Base-by-base conservation (phyloP, 2,113 vertebrate genomes). In the Cochlearius cochlearius region DNA sequence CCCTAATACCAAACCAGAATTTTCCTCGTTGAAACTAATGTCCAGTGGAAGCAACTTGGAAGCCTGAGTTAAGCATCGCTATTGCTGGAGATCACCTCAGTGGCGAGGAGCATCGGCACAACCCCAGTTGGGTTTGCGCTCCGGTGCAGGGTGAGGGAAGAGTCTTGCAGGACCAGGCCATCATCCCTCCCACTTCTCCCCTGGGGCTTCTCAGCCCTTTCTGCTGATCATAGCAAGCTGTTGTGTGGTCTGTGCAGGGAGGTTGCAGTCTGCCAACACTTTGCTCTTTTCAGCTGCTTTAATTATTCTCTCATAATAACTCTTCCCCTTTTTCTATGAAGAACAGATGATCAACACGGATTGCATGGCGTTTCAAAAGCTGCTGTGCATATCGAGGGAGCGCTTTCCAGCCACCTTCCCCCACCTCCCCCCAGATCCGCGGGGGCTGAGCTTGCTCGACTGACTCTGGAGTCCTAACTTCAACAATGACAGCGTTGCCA, bases 281-380 rank as follows among this genome's bases (percentile, higher is more conserved):
- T 92, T 92, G 90, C 91, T 96, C 71, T 16, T 85, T 97, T 97
- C 96, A 97, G 88, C 75, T 93, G 95, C 64, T 86, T 97, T 98
- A 97, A 97, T 98, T 98, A 96, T 95, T 97, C 95, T 94, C 95
- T 96, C 81, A 27, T 97, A 97, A 98, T 95, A 97, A 97, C 68
- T 91, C 97, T 97, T 97, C 96, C 90, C 89, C 81, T 79, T 63
- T 52, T 88, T 96, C 83, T 97, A 96, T 97, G 94, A 98, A 75
- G 96, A 98, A 93, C 97, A 98, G 95, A 98, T 97, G 97, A 97
- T 82, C 80, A 69, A 53, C 90, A 74, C 0, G 63, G 90, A 66
- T 36, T 71, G 64, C 78, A 32, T 6, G 49, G 93, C 11, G 1
- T 85, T 88, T 95, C 85, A 12, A 88, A 68, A 63, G 55, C 85